phyloP scores from a whole-genome alignment of 35 echinoderm and acorn worm species.

The Holothuria glaberrima region DNA sequence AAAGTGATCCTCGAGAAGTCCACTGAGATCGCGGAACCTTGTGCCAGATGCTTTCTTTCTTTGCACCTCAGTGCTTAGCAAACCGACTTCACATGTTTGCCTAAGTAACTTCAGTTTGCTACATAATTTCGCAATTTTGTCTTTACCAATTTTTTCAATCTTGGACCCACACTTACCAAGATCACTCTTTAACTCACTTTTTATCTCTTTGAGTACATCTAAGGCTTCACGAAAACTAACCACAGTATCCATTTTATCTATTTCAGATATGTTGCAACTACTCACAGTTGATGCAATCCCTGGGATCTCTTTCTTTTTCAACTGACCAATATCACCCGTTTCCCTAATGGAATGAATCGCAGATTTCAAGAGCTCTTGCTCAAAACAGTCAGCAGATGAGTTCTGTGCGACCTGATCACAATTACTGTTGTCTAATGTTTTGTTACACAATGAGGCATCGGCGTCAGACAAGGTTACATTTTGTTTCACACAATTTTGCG shows the following conservation, averaged over 20 bases:
- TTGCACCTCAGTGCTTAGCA: slow-evolving; percentile 20
- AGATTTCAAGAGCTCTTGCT: too few relatives aligned
- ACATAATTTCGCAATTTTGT: background rate
- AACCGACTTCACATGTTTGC: slow-evolving; percentile 19
- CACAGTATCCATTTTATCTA: background rate
- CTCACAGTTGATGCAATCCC: too few relatives aligned
- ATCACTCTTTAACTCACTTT: slow-evolving; percentile 6
- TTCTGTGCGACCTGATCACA: too few relatives aligned
- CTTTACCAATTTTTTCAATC: slow-evolving; percentile 18
- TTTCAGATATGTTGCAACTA: too few relatives aligned
- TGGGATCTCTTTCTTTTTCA: too few relatives aligned
- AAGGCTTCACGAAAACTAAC: background rate
- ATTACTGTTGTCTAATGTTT: too few relatives aligned
- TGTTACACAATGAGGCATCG: too few relatives aligned
- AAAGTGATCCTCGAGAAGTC: background rate
- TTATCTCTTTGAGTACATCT: slow-evolving; percentile 13
- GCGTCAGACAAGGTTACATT: too few relatives aligned
- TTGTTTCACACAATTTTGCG: too few relatives aligned
- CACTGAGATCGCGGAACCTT: background rate
- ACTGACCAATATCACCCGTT: too few relatives aligned
- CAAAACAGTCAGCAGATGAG: too few relatives aligned
- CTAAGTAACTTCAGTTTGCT: slow-evolving; percentile 5
- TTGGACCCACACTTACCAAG: background rate
- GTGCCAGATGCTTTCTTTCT: slow-evolving; percentile 1
- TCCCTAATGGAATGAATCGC: too few relatives aligned